Conservation (phyloP, 2,797 vertebrate species). For the Coranthus polyacanthus region DNA sequence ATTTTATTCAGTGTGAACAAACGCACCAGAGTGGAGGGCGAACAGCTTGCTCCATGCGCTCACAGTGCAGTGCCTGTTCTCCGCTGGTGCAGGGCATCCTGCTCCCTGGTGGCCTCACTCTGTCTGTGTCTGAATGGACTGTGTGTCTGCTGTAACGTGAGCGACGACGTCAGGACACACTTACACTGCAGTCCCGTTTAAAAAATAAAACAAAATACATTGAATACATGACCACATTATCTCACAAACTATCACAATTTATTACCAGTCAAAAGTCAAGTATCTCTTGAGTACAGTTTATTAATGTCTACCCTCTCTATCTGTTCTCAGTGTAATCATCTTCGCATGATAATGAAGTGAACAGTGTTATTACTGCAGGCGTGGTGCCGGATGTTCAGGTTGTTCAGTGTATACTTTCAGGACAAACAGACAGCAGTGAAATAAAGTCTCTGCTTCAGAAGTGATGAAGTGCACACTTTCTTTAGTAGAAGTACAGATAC, state of each 20-base stretch:
- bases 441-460: neutral
- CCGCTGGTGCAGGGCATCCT: conserved; percentile 77
- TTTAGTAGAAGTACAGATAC: no score
- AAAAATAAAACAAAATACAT: no score
- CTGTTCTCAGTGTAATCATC: neutral
- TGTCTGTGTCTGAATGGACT: conserved; percentile 53
- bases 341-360: neutral
- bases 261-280: conserved; percentile 14
- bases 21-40: conserved; percentile 25
- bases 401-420: neutral
- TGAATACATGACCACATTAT: neutral
- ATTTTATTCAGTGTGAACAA: conserved; percentile 5
- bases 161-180: conserved; percentile 3
- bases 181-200: neutral
- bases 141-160: conserved; percentile 51
- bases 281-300: neutral
- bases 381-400: conserved; percentile 64
- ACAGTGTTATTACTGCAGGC: conserved; percentile 31
- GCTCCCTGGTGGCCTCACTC: conserved; percentile 58
- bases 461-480: no score
- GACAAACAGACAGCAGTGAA: neutral
- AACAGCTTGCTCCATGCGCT: conserved; percentile 58
- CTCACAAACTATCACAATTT: conserved; percentile 10
- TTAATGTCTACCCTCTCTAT: neutral
- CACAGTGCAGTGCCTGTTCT: conserved; percentile 79